Evolutionary conservation across 2,113 vertebrate genomes (phyloP).

Genomic region (Platysternon megacephalum): DNA sequence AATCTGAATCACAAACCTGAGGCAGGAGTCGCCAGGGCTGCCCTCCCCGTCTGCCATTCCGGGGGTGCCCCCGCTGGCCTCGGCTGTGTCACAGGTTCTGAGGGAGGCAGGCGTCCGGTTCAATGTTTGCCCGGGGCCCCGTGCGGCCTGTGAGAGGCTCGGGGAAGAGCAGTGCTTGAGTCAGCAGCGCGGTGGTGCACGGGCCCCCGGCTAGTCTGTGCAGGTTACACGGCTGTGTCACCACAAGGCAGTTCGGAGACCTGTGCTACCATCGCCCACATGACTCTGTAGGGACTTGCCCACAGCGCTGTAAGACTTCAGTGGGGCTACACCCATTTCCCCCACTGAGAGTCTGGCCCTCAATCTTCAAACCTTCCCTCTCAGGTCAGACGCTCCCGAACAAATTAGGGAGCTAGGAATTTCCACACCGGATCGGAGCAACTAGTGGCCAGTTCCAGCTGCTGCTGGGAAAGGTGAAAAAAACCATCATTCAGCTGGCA

Average conservation of each 20-base stretch:
- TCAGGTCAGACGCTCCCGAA: background rate
- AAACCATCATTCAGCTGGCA: background rate
- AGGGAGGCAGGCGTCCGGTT: background rate
- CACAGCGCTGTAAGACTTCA: background rate
- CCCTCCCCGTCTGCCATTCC: background rate
- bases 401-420: background rate
- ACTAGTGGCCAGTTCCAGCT: background rate
- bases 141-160: background rate
- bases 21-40: too few relatives aligned
- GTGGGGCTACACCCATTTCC: background rate
- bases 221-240: background rate
- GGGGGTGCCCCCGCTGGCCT: background rate
- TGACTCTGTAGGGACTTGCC: background rate
- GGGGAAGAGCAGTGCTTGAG: background rate
- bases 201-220: background rate
- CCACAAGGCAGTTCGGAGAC: background rate
- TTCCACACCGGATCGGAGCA: background rate
- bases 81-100: background rate
- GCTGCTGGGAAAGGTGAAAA: background rate
- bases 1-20: too few relatives aligned
- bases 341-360: background rate
- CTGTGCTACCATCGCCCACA: too few relatives aligned
- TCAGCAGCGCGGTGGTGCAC: background rate
- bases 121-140: background rate
- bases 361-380: background rate